Percentiles rank a stretch among this genome's conserved stretches.
phyloP scores from a whole-genome alignment of 2,888 invertebrate genomes.

The Erpobdella octoculata region DNA sequence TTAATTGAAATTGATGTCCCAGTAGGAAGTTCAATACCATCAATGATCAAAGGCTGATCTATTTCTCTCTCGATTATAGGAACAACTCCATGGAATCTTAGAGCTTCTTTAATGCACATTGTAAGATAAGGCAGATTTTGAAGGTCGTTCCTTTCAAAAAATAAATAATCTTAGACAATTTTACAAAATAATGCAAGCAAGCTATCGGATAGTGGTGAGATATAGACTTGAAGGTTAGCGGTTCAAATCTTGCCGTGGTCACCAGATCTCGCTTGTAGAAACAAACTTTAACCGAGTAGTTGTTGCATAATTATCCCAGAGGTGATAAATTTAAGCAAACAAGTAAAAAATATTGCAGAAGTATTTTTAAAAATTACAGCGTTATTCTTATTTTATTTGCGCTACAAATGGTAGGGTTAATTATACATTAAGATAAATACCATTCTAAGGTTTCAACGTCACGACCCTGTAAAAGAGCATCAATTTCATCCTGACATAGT shows the following conservation, averaged over 20 bases:
- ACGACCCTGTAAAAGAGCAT: conserved; percentile 32
- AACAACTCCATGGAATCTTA: conserved; percentile 43
- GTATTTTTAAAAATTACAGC: too few species aligned
- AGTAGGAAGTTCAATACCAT: conserved; percentile 39
- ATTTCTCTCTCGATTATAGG: conserved; percentile 42
- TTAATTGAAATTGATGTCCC: conserved; percentile 38
- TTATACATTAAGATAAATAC: conserved; percentile 18
- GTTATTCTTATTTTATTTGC: too few species aligned
- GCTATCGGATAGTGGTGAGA: too few species aligned
- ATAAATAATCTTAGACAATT: background rate
- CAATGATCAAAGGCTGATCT: conserved; percentile 39
- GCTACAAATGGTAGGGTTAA: too few species aligned
- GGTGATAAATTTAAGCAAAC: too few species aligned
- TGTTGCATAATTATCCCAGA: too few species aligned
- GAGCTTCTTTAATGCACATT: conserved; percentile 44
- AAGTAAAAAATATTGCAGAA: too few species aligned
- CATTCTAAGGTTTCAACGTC: conserved; percentile 33
- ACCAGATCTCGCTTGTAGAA: too few species aligned
- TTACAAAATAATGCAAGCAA: background rate
- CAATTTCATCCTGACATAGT: conserved; percentile 36
- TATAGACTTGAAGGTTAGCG: too few species aligned
- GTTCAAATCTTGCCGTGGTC: too few species aligned
- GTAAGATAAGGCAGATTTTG: conserved; percentile 42
- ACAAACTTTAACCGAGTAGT: too few species aligned
- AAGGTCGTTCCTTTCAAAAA: conserved; percentile 42